Evolutionary conservation across 2,888 invertebrate species (phyloP), one percentile per base, ranked within the genome.

Genomic region (Lithophane leautieri): DNA sequence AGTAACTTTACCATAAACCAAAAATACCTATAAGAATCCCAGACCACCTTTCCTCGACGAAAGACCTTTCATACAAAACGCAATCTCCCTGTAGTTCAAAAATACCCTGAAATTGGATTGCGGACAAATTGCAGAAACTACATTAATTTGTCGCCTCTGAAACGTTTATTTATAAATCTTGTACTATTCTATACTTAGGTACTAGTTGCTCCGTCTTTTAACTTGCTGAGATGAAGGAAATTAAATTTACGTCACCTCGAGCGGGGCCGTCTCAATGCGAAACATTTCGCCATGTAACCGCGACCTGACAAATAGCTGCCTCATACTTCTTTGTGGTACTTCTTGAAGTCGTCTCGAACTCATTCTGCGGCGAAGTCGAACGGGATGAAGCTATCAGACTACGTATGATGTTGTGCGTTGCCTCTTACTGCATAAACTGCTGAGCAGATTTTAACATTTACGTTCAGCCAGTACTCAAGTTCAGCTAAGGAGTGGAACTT

Each of bases 231-330:
- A 77, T 70, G 76, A 78, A 70, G 78, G 66, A 80, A 86, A 86
- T 85, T 85, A 76, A 85, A 86, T 86, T 79, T 79, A 66, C 68
- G 76, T 70, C 79, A 75, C 76, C 76, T 78, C 52, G 52, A 68
- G 40, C 70, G 56, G 70, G 67, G n/a, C 63, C 42, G 74, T 12
- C 61, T 83, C 75, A 72, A 81, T 82, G 78, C 54, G 71, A 79
- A 80, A 86, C 81, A 79, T 78, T 75, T 70, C 52, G 34, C 76
- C 54, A 69, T 77, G 73, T 73, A 72, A 79, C 79, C 83, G 28
- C 75, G 42, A 63, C 69, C 42, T 25, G 44, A 78, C 79, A 80
- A 80, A 83, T 78, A 68, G 54, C 56, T 69, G 61, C 34, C 28
- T 82, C 52, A 66, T n/a, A 70, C 76, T 78, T 76, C 62, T 56